Conservation (phyloP, 2,113 vertebrate species). For the Pongo abelii region DNA sequence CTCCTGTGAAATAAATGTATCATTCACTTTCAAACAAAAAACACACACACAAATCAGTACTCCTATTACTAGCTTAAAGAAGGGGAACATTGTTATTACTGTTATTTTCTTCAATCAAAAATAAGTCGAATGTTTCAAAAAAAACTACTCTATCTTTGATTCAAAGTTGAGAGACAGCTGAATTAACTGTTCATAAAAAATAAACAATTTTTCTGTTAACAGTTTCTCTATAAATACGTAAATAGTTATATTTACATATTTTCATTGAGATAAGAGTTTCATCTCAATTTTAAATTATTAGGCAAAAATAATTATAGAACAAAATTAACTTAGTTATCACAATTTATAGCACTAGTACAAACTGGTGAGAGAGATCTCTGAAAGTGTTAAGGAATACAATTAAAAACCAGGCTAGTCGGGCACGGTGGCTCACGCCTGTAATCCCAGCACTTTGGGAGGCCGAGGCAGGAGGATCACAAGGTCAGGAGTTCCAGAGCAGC, state of each 20-base stretch:
- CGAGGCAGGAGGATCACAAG: too few relatives aligned
- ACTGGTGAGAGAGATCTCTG: constrained; percentile 8
- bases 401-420: constrained; percentile 49
- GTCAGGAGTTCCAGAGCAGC: too few relatives aligned
- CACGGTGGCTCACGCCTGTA: too few relatives aligned
- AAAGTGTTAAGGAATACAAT: constrained; percentile 63
- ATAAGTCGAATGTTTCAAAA: constrained; percentile 41
- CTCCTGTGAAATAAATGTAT: constrained; percentile 44
- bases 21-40: neutral
- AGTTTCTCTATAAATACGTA: too few relatives aligned
- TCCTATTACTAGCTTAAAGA: neutral
- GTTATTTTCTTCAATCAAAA: constrained; percentile 47
- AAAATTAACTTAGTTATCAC: neutral
- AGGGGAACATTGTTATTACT: neutral
- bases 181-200: constrained; percentile 31
- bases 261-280: neutral
- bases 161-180: constrained; percentile 7
- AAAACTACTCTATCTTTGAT: constrained; percentile 36
- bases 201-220: neutral
- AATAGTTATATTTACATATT: neutral
- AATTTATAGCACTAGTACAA: constrained; percentile 1
- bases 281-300: constrained; percentile 51
- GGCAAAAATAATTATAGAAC: neutral
- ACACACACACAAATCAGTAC: neutral
- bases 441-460: too few relatives aligned